Conservation (phyloP, 2,797 vertebrate species). For the Anguilla megastoma region DNA sequence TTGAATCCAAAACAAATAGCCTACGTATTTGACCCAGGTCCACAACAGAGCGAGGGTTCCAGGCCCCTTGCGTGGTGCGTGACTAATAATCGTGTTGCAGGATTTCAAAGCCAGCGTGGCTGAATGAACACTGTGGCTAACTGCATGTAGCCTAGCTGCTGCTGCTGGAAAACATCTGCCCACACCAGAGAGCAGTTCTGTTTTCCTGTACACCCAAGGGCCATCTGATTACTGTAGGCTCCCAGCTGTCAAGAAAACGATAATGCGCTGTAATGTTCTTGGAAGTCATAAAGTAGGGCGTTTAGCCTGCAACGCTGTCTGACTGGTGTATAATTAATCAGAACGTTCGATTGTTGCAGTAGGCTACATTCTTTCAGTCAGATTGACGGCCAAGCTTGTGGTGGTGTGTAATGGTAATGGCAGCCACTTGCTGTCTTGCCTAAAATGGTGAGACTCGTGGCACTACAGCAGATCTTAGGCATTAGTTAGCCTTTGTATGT, state of each 20-base stretch:
- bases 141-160: not conserved
- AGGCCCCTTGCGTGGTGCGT: not conserved
- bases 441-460: not conserved
- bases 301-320: not conserved
- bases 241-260: not conserved
- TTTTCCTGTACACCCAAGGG: not conserved
- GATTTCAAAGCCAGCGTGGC: not conserved
- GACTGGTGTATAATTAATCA: not conserved
- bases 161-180: not conserved
- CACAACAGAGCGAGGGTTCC: not conserved
- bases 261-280: not conserved
- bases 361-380: not conserved
- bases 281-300: not conserved
- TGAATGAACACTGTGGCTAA: not conserved
- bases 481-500: too few relatives aligned
- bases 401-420: not conserved
- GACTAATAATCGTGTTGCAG: not conserved
- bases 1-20: too few relatives aligned
- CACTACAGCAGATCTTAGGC: not conserved
- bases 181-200: not conserved
- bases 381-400: not conserved
- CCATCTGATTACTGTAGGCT: not conserved
- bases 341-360: not conserved
- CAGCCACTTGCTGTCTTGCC: not conserved
- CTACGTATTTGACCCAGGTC: not conserved